phyloP scores from a whole-genome alignment of 2,888 invertebrate species.

The Ametastegia equiseti region DNA sequence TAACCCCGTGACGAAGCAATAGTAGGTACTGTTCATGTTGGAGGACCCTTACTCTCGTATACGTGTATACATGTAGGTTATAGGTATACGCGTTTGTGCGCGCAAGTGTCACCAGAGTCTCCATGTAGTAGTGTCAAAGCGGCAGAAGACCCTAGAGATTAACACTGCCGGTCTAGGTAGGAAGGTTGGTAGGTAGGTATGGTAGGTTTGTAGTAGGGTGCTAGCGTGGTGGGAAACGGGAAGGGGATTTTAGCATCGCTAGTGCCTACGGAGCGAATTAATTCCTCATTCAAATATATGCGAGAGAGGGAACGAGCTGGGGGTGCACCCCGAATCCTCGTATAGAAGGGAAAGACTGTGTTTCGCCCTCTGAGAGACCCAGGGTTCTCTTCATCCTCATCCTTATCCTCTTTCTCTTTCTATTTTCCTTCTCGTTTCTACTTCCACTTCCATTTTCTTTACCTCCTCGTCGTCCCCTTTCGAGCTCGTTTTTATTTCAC shows the following conservation, averaged over 20 bases:
- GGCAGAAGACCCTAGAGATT: slow-evolving; percentile 38
- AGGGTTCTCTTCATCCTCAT: background rate
- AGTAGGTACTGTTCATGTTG: background rate
- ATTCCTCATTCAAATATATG: slow-evolving; percentile 46
- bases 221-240: background rate
- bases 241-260: slow-evolving; percentile 25
- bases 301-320: slow-evolving; percentile 6
- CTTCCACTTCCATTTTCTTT: slow-evolving; percentile 6
- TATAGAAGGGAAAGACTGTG: slow-evolving; percentile 9
- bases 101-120: background rate
- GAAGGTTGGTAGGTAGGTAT: background rate
- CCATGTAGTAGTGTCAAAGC: slow-evolving; percentile 29
- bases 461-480: background rate
- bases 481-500: slow-evolving; percentile 40
- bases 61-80: no score
- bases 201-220: background rate
- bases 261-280: slow-evolving; percentile 43
- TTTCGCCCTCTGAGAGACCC: slow-evolving; percentile 12
- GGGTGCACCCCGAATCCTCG: background rate
- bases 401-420: background rate
- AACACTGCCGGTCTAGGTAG: slow-evolving; percentile 16
- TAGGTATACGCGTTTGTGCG: background rate
- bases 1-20: background rate
- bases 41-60: background rate
- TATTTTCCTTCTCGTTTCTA: background rate